Percentiles rank a stretch among this genome's conserved stretches.
phyloP scores from a whole-genome alignment of 1,140 invertebrate genomes.

The Dendrolimus kikuchii region DNA sequence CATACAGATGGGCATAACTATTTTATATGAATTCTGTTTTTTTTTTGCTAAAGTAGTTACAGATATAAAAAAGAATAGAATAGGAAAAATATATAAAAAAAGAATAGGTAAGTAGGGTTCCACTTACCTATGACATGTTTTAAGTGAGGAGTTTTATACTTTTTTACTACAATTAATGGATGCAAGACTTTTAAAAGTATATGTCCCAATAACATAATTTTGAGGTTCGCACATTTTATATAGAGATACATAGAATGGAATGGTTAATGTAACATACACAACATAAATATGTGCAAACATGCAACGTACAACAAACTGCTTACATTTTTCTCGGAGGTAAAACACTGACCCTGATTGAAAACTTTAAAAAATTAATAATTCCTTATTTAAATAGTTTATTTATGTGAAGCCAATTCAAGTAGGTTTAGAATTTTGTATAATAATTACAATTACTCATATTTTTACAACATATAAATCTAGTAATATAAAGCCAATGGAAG shows the following conservation, averaged over 20 bases:
- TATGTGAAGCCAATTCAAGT: neutral
- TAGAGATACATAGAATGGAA: conserved; percentile 15
- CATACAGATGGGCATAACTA: too few relatives aligned
- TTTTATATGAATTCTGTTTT: too few relatives aligned
- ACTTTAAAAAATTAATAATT: conserved; percentile 3
- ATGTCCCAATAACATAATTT: too few relatives aligned
- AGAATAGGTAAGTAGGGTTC: too few relatives aligned
- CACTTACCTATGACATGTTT: too few relatives aligned
- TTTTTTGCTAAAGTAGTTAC: too few relatives aligned
- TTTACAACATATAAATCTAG: neutral
- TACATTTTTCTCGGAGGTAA: conserved; percentile 15
- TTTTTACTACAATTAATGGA: too few relatives aligned
- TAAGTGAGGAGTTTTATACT: too few relatives aligned
- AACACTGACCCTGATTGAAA: conserved; percentile 18
- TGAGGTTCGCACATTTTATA: neutral
- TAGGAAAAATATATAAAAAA: too few relatives aligned
- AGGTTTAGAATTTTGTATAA: neutral
- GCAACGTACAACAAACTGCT: conserved; percentile 18
- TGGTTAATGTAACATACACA: conserved; percentile 11
- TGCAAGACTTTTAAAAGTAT: too few relatives aligned
- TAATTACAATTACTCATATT: neutral
- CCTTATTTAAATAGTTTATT: conserved; percentile 1
- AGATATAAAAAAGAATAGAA: too few relatives aligned
- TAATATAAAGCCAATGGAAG: neutral
- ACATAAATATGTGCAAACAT: conserved; percentile 12